Conservation (phyloP, 2,888 invertebrate genomes). For the Ophraella communa region DNA sequence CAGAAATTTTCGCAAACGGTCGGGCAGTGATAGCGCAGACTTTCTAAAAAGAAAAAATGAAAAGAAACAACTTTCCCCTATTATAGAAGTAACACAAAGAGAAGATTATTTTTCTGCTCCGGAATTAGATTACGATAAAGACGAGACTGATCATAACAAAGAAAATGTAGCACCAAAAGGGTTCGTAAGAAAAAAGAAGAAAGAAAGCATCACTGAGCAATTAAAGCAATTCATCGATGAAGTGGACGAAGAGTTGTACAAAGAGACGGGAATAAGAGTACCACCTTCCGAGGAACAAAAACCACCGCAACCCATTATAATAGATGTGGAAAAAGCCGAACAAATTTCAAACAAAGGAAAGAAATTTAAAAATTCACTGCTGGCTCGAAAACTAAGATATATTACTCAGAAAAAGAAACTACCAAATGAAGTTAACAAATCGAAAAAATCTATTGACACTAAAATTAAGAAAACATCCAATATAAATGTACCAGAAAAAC, state of each 20-base stretch:
- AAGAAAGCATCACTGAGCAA: conserved; percentile 53
- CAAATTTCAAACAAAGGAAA: conserved; percentile 51
- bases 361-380: conserved; percentile 43
- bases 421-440: conserved; percentile 38
- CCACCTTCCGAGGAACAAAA: conserved; percentile 38
- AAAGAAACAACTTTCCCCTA: conserved; percentile 77
- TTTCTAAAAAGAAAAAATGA: conserved; percentile 59
- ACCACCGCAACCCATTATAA: conserved; percentile 53
- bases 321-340: conserved; percentile 58
- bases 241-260: conserved; percentile 53
- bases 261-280: conserved; percentile 51
- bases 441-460: conserved; percentile 25
- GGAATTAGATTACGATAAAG: conserved; percentile 30
- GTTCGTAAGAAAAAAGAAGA: conserved; percentile 40
- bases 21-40: conserved; percentile 56
- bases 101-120: conserved; percentile 66
- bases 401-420: conserved; percentile 44
- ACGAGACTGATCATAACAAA: conserved; percentile 43
- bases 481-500: conserved; percentile 43
- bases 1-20: conserved; percentile 61
- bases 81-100: conserved; percentile 77
- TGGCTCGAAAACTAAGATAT: conserved; percentile 51
- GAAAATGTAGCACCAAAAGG: conserved; percentile 35
- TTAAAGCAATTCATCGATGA: conserved; percentile 55
- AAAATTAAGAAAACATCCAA: conserved; percentile 21